A percentile compares a stretch with the other conserved stretches of the same genome.
Evolutionary conservation across 2,888 invertebrate species (phyloP).

Genomic region (Amphipoea oculea): DNA sequence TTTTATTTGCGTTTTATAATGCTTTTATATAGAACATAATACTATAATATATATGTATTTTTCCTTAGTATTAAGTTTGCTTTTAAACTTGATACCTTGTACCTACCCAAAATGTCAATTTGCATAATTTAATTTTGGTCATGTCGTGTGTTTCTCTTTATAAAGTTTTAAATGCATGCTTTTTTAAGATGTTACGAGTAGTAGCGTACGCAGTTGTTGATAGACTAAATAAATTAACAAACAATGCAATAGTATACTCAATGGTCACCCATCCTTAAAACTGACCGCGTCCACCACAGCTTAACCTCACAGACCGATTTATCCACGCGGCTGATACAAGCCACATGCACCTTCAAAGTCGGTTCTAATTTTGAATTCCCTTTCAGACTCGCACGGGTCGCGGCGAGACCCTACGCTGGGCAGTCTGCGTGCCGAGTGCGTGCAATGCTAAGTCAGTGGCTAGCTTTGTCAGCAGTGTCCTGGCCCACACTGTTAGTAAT

Average conservation of each 20-base stretch:
- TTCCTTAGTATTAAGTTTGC: not conserved
- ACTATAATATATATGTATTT: not conserved
- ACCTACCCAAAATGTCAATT: not conserved
- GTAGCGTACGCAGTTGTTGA: not conserved
- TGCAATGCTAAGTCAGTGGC: slow-evolving; percentile 89
- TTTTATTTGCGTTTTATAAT: too few relatives aligned
- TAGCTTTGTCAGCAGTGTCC: slow-evolving; percentile 86
- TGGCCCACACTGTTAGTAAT: slow-evolving; percentile 85
- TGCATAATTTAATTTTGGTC: not conserved
- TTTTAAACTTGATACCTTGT: not conserved
- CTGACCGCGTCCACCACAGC: too few relatives aligned
- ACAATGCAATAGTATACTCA: not conserved
- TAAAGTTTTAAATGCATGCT: not conserved
- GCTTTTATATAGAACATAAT: too few relatives aligned
- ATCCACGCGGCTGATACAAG: not conserved
- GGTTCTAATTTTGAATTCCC: slow-evolving; percentile 1
- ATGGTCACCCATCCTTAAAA: not conserved
- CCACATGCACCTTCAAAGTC: not conserved
- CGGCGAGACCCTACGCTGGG: slow-evolving; percentile 91
- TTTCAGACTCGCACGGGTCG: slow-evolving; percentile 84
- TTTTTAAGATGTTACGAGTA: not conserved
- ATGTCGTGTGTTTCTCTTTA: not conserved
- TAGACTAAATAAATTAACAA: not conserved
- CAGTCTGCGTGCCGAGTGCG: slow-evolving; percentile 91
- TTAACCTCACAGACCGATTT: not conserved